Base-by-base conservation (phyloP, 2,797 vertebrate species). In the Lacerta viridis region DNA sequence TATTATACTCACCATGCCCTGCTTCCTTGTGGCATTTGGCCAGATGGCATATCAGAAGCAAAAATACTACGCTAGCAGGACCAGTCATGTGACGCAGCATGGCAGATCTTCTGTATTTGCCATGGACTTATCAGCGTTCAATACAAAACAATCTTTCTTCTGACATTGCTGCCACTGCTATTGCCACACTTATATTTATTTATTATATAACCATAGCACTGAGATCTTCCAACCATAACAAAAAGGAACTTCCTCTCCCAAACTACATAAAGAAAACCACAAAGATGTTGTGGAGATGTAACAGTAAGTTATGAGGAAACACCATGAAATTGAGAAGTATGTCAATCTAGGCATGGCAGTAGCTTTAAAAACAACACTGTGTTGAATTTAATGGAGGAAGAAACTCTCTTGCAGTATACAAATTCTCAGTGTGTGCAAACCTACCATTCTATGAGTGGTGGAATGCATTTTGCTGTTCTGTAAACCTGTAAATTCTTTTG, bases 161-260 rank as follows among this genome's bases (percentile, higher is more conserved):
- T 13, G 10, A 23, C 75, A 69, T 25, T 61, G 68, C 50, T 46
- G 3, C 27, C 69, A 74, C 69, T 59, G 68, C 29, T 59, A 43
- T 10, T 64, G 50, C 18, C 18, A 64, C n/a, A 5, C n/a, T 68
- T 50, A 46, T 84, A 50, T 68, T 80, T 41, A 61, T 80, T 43
- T 55, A 61, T 87, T 87, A 69, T n/a, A 43, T 87, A 81, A 87
- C 36, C 39, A 25, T 15, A 43, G 46, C 59, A 36, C 27, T 61
- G 55, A 74, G 68, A 29, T 9, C 9, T 41, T 80, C 78, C 86
- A 72, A 80, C 11, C 43, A 41, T 36, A 75, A 81, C 55, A 74
- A n/a, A 6, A 77, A 78, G 27, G 43, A 72, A 72, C 36, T 80
- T 80, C 33, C 74, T 66, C 61, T 86, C 36, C 43, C 79, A 74